Conservation (phyloP, 2,113 vertebrate species). For the Malurus melanocephalus region DNA sequence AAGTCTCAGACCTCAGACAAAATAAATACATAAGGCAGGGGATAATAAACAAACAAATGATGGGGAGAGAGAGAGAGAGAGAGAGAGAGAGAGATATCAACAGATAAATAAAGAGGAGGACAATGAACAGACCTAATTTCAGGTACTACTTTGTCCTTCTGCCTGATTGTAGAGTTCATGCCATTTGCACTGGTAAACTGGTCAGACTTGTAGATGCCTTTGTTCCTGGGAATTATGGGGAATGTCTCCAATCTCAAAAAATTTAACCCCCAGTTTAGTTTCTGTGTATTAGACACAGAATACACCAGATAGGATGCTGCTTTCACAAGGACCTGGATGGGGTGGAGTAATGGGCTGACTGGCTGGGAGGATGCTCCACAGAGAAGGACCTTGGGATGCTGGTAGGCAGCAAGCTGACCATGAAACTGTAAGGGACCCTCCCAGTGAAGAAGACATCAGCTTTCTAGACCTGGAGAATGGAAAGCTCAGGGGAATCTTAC, state of each 20-base stretch:
- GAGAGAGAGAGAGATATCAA: neutral
- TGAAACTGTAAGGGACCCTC: neutral
- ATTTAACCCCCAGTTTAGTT: neutral
- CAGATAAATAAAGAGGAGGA: neutral
- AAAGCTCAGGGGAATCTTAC: neutral
- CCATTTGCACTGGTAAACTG: neutral
- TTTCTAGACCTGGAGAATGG: neutral
- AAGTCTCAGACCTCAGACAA: neutral
- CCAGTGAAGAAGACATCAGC: neutral
- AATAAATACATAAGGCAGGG: neutral
- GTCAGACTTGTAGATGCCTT: neutral
- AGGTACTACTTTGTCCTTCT: neutral
- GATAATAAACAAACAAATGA: neutral
- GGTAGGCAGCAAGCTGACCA: neutral
- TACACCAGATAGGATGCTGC: fast-evolving
- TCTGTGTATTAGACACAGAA: neutral
- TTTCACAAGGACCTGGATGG: neutral
- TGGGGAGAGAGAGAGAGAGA: neutral
- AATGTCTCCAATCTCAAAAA: neutral
- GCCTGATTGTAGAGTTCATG: neutral
- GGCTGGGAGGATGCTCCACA: neutral
- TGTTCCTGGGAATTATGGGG: neutral
- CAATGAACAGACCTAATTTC: neutral
- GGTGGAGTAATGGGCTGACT: neutral
- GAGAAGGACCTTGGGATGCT: neutral